Evolutionary conservation across 53 echinoderm and acorn worm genomes (phyloP), one percentile per base, ranked within the genome.

Genomic region (Actinopyga echinites): DNA sequence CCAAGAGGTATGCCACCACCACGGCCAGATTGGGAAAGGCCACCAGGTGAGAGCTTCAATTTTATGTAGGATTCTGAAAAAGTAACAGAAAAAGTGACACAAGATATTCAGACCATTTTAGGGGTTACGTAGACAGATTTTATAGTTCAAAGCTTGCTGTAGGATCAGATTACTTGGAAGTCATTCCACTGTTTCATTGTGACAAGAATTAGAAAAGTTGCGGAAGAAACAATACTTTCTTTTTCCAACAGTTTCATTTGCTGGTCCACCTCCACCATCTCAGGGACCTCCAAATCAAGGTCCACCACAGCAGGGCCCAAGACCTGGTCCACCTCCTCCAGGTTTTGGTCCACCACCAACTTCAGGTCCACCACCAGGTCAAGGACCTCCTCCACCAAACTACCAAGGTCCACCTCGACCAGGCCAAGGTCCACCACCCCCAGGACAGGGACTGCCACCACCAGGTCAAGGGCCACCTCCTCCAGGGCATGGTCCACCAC

Each of bases 251-350:
- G 71, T 40, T 71, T 71, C 71, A 71, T 71, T 71, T 66, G 30
- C 66, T 71, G 78, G 78, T 26, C 56, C 30, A 19, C 78, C 13
- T 57, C 78, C 78, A 53, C 78, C 78, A 55, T 33, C 54, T 45
- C 78, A 78, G 29, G 78, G 78, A 78, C 78, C 78, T 55, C 78
- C 57, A 78, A 30, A 55, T 55, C 78, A 65, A 59, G 90, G 81
- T 11, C 83, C 67, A 30, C 78, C 78, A 26, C 54, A 53, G 25
- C 78, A 54, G 32, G 78, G 78, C 37, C 80, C 66, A 45, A 67
- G 62, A 15, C 86, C 71, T 84, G 88, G 91, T 4, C 91, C 91
- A 30, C 91, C 87, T 36, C 91, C 84, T 13, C 91, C 87, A 61
- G 88, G 85, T 6, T 84, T 69, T 57, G 88, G 91, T 21, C 91